These are phyloP conservation scores for Mesodorylaimus sp. DNA, from an alignment of 2,888 invertebrate genomes.

Conservation along the genomic window DNA sequence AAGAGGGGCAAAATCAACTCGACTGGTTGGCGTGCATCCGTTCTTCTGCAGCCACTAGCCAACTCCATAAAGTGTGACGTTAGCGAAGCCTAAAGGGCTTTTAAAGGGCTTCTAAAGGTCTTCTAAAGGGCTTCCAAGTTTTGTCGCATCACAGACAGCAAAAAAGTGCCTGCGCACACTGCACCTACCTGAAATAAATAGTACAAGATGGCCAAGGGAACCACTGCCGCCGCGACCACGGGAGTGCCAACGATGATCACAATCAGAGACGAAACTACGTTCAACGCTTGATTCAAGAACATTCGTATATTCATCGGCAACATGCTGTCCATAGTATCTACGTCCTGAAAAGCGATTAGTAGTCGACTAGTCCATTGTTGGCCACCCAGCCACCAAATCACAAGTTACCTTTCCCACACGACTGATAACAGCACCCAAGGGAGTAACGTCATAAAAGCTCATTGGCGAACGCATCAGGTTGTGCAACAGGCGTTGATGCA, in stretches of 20 bases:
- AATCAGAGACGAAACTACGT: slow-evolving; percentile 25
- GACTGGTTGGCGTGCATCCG: too few relatives aligned
- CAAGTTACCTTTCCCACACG: slow-evolving; percentile 7
- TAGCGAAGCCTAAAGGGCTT: too few relatives aligned
- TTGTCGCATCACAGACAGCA: too few relatives aligned
- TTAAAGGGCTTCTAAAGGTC: too few relatives aligned
- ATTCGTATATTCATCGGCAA: slow-evolving; percentile 16
- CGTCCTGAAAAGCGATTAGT: slow-evolving; percentile 17
- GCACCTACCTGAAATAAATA: slow-evolving; percentile 32
- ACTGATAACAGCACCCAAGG: slow-evolving; percentile 16
- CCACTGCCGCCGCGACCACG: slow-evolving; percentile 24
- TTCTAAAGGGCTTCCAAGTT: too few relatives aligned
- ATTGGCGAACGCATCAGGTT: slow-evolving; percentile 20
- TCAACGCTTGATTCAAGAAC: slow-evolving; percentile 15
- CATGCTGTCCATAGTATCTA: slow-evolving; percentile 21
- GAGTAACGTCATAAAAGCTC: slow-evolving; percentile 34
- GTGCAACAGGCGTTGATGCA: slow-evolving; percentile 2
- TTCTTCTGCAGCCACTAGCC: too few relatives aligned
- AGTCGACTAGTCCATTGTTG: too few relatives aligned
- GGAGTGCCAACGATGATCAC: slow-evolving; percentile 30
- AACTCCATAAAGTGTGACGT: too few relatives aligned
- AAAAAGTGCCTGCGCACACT: too few relatives aligned
- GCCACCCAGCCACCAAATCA: too few relatives aligned
- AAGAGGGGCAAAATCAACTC: too few relatives aligned
- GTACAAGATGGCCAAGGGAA: slow-evolving; percentile 31